Conservation (phyloP, 2,797 vertebrate genomes). For the Amazona finschi region DNA sequence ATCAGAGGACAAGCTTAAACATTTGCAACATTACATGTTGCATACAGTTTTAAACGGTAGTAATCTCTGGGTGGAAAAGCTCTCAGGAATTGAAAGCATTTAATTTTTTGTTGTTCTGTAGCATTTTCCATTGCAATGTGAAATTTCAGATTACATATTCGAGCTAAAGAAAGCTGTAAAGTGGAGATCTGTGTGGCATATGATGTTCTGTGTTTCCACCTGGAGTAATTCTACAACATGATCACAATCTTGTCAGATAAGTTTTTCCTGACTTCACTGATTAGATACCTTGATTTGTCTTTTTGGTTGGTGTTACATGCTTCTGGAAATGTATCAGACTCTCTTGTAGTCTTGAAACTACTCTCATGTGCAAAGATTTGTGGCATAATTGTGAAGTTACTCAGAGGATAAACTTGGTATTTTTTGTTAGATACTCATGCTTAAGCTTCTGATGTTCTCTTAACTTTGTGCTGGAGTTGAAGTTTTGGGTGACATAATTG, state of each 20-base stretch:
- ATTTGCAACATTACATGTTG: not conserved
- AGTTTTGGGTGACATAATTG: not conserved
- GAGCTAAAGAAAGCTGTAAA: not conserved
- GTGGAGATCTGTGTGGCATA: not conserved
- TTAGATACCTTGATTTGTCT: not conserved
- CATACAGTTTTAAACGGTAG: rapidly evolving
- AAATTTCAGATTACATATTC: not conserved
- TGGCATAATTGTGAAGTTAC: not conserved
- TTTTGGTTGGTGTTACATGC: not conserved
- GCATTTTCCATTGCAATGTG: not conserved
- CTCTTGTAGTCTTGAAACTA: not conserved
- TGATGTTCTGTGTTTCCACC: not conserved
- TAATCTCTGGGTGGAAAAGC: not conserved
- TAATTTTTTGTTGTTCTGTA: not conserved
- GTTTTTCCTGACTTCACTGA: not conserved
- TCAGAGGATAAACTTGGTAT: not conserved
- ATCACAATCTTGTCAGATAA: not conserved
- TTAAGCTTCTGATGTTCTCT: not conserved
- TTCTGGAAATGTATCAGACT: not conserved
- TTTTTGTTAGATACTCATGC: not conserved
- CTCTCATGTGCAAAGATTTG: not conserved
- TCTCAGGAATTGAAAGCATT: not conserved
- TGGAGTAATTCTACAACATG: not conserved
- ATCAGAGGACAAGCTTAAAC: not conserved
- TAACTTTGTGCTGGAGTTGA: not conserved